Percentiles rank a stretch among this genome's conserved stretches.
phyloP scores from a whole-genome alignment of 1,140 invertebrate species.

The Dryas iulia region DNA sequence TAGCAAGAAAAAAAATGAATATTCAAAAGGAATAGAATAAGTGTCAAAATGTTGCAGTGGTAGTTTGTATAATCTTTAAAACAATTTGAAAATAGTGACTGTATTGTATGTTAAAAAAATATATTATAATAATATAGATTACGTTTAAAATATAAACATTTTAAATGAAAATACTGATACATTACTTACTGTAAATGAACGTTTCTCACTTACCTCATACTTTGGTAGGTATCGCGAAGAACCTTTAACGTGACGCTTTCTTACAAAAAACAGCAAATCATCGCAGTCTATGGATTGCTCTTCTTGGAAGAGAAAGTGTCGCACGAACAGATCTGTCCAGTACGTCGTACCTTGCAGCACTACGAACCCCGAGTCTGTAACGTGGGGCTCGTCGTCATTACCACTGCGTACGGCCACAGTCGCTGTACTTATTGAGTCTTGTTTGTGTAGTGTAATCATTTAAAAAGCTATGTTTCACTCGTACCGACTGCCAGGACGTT shows the following conservation, averaged over 20 bases:
- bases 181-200: neutral
- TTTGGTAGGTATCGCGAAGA: slow-evolving; percentile 92
- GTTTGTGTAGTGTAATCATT: no score
- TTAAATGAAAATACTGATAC: neutral
- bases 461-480: no score
- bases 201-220: slow-evolving; percentile 86
- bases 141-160: neutral
- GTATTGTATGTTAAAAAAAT: neutral
- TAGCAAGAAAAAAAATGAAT: neutral
- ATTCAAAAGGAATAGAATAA: neutral
- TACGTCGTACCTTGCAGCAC: slow-evolving; percentile 95
- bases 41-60: neutral
- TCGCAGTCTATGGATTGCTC: slow-evolving; percentile 92
- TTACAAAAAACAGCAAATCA: slow-evolving; percentile 97
- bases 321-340: slow-evolving; percentile 97
- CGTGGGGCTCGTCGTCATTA: neutral
- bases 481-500: no score
- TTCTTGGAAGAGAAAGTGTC: slow-evolving; percentile 95
- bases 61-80: neutral
- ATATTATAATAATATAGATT: neutral
- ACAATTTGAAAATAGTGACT: neutral
- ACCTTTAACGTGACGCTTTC: slow-evolving; percentile 93
- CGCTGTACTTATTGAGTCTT: neutral
- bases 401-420: no score
- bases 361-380: slow-evolving; percentile 92